These are phyloP conservation scores for Tetraneura akinire DNA, from an alignment of 1,140 invertebrate genomes.

Conservation along the genomic window DNA sequence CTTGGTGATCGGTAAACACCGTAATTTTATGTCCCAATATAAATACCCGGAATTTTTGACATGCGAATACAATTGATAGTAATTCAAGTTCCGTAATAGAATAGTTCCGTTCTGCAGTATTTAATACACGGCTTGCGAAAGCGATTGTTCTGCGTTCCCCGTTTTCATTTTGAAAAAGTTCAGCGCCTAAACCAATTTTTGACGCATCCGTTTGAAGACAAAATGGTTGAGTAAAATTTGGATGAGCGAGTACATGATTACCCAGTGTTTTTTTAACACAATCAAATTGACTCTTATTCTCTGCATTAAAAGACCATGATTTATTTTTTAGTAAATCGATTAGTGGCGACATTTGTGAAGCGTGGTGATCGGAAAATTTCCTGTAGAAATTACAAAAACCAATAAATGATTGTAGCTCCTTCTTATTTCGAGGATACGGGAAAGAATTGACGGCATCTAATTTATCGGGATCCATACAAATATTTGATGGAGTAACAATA, in stretches of 20 bases:
- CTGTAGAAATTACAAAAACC: not conserved
- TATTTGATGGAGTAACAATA: not conserved
- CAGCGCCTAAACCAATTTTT: slow-evolving; percentile 84
- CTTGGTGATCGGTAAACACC: slow-evolving; percentile 20
- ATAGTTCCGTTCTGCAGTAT: slow-evolving; percentile 1
- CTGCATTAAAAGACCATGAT: not conserved
- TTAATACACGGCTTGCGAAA: not conserved
- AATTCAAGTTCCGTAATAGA: slow-evolving; percentile 4
- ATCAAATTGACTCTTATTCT: not conserved
- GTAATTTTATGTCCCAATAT: not conserved
- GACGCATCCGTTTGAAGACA: slow-evolving; percentile 67
- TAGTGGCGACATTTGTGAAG: not conserved
- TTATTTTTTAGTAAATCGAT: not conserved
- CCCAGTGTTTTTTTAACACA: not conserved
- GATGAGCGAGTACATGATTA: not conserved
- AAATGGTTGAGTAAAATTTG: not conserved
- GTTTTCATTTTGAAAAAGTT: slow-evolving; percentile 61
- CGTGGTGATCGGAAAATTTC: not conserved
- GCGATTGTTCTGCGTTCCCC: slow-evolving; percentile 39
- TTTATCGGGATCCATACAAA: not conserved
- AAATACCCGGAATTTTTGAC: not conserved
- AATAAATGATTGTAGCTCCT: not conserved
- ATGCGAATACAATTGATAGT: not conserved
- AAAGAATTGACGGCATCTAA: not conserved
- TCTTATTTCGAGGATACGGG: not conserved